phyloP scores from a whole-genome alignment of 35 echinoderm and acorn worm species.

The Diadema setosum region DNA sequence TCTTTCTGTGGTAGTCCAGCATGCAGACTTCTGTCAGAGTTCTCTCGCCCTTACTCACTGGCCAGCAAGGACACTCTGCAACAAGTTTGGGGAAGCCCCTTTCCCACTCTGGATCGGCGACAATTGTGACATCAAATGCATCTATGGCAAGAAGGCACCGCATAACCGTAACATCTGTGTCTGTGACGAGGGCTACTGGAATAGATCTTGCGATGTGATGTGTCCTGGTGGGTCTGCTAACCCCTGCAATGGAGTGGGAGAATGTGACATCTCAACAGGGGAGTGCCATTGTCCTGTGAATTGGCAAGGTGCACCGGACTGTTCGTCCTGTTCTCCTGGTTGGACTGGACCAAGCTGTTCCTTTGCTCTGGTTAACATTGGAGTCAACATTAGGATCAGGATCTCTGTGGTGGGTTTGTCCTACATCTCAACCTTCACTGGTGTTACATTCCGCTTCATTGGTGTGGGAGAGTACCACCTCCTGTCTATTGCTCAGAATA shows the following conservation, averaged over 20 bases:
- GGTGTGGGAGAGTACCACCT: constrained; percentile 66
- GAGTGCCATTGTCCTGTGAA: constrained; percentile 45
- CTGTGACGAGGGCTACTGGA: constrained; percentile 75
- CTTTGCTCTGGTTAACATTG: neutral
- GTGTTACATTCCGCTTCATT: constrained; percentile 48
- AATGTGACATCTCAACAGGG: constrained; percentile 46
- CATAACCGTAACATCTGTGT: constrained; percentile 55
- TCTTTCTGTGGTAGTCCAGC: constrained; percentile 46
- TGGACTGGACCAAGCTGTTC: constrained; percentile 69
- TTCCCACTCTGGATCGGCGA: constrained; percentile 95
- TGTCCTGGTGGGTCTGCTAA: constrained; percentile 61
- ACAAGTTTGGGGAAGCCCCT: constrained; percentile 54
- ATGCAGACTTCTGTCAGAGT: constrained; percentile 62
- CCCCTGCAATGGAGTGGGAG: constrained; percentile 67
- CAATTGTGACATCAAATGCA: constrained; percentile 57
- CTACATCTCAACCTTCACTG: constrained; percentile 72
- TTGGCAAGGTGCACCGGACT: constrained; percentile 64
- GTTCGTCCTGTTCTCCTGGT: constrained; percentile 43
- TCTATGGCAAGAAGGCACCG: constrained; percentile 53
- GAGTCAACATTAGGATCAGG: neutral
- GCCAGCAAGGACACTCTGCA: constrained; percentile 85
- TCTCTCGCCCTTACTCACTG: constrained; percentile 33
- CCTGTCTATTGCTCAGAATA: constrained; percentile 17
- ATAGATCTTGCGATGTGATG: constrained; percentile 30
- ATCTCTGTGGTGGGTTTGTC: constrained; percentile 61